These are phyloP conservation scores for Aporrectodea caliginosa DNA, from an alignment of 1,140 invertebrate species.

Conservation along the genomic window DNA sequence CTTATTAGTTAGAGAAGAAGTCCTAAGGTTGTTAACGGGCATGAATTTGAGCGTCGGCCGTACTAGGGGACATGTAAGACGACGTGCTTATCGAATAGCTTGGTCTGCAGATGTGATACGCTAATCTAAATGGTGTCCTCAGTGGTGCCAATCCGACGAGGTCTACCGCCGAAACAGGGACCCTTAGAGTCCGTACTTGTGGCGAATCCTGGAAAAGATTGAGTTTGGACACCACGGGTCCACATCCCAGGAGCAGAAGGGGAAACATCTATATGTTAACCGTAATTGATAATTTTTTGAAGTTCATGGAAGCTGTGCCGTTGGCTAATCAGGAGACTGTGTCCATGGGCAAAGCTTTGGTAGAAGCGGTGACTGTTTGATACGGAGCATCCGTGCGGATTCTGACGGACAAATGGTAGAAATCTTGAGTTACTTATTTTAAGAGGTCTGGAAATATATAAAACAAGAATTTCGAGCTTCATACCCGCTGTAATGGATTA, in stretches of 20 bases:
- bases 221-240: no score
- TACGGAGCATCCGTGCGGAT: neutral
- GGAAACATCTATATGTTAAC: conserved; percentile 17
- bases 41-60: neutral
- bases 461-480: no score
- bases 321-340: neutral
- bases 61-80: neutral
- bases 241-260: neutral
- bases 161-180: neutral
- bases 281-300: conserved; percentile 15
- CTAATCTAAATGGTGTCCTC: neutral
- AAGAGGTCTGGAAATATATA: no score
- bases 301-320: conserved; percentile 8
- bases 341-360: neutral
- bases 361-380: neutral
- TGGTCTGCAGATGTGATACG: neutral
- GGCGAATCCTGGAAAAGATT: no score
- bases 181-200: neutral
- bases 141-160: neutral
- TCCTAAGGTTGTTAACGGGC: neutral
- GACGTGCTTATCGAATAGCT: neutral
- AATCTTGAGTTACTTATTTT: no score
- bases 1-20: neutral
- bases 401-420: neutral
- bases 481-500: no score